Percentiles rank a stretch among this genome's conserved stretches.
These are phyloP conservation scores for Mamestra brassicae DNA, from an alignment of 2,888 invertebrate genomes.

Conservation along the genomic window DNA sequence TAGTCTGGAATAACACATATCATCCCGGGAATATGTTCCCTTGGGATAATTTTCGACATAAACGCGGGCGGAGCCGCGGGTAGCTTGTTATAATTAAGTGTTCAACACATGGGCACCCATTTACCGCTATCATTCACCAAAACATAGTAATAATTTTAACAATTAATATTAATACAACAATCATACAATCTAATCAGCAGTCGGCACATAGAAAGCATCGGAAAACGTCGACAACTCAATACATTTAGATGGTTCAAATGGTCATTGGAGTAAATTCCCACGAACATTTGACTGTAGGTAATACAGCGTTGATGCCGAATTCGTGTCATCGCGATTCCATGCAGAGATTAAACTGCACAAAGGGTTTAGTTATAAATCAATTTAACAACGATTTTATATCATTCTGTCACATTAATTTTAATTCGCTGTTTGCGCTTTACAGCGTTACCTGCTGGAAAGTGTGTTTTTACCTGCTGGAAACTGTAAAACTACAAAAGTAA, in stretches of 20 bases:
- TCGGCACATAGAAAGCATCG: slow-evolving; percentile 11
- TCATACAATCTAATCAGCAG: slow-evolving; percentile 11
- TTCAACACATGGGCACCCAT: too few relatives aligned
- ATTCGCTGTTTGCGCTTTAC: slow-evolving; percentile 67
- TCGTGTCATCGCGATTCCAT: slow-evolving; percentile 82
- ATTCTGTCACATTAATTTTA: slow-evolving; percentile 77
- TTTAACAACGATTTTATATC: slow-evolving; percentile 74
- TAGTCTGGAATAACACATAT: too few relatives aligned
- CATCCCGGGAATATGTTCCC: too few relatives aligned
- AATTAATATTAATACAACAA: slow-evolving; percentile 1
- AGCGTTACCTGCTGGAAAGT: slow-evolving; percentile 27
- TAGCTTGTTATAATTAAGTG: too few relatives aligned
- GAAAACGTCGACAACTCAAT: slow-evolving; percentile 26
- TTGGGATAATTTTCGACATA: too few relatives aligned
- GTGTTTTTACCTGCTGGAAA: slow-evolving; percentile 22
- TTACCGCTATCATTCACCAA: neutral
- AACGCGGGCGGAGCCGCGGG: too few relatives aligned
- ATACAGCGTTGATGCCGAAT: slow-evolving; percentile 83
- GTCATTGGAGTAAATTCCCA: slow-evolving; percentile 37
- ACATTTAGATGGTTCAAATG: slow-evolving; percentile 53
- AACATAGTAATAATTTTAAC: neutral
- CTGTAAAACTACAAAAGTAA: too few relatives aligned
- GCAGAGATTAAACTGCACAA: slow-evolving; percentile 87
- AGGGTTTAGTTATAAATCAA: slow-evolving; percentile 85
- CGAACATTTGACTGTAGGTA: slow-evolving; percentile 77